These are phyloP conservation scores for Phalacrocorax aristotelis DNA, from an alignment of 2,113 vertebrate species.

Conservation along the genomic window DNA sequence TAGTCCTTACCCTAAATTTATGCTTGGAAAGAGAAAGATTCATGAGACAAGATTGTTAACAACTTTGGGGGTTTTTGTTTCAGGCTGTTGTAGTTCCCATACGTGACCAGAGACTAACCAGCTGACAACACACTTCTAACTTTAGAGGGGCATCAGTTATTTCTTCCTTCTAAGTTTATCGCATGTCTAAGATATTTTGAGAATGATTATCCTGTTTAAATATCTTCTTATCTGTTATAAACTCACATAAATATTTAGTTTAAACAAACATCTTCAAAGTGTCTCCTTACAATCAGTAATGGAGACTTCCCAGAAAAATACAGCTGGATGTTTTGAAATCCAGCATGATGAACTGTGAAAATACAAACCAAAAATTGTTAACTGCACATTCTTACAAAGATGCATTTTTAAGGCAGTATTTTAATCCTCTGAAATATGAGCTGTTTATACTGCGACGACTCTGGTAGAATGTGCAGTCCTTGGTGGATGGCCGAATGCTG, in stretches of 20 bases:
- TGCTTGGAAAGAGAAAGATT: not conserved
- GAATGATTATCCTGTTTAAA: slow-evolving; percentile 14
- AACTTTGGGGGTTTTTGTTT: not conserved
- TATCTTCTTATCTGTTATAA: not conserved
- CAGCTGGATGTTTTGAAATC: slow-evolving; percentile 19
- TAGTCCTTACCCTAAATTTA: not conserved
- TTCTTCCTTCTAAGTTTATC: not conserved
- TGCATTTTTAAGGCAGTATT: not conserved
- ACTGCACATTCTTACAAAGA: not conserved
- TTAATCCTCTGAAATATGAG: not conserved
- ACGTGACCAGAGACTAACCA: not conserved
- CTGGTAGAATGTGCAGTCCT: not conserved
- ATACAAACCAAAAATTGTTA: not conserved
- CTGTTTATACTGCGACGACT: not conserved
- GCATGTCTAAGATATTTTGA: not conserved
- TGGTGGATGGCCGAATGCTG: not conserved
- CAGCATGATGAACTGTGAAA: slow-evolving; percentile 3
- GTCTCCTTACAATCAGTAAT: not conserved
- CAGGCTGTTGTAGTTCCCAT: not conserved
- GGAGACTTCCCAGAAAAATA: not conserved
- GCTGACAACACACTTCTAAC: not conserved
- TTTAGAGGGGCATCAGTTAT: not conserved
- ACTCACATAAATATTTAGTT: slow-evolving; percentile 28
- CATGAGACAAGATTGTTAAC: not conserved
- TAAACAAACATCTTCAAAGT: slow-evolving; percentile 15